These are phyloP conservation scores for Zaprionus ornatus DNA, from an alignment of 1,140 invertebrate species.

Conservation along the genomic window DNA sequence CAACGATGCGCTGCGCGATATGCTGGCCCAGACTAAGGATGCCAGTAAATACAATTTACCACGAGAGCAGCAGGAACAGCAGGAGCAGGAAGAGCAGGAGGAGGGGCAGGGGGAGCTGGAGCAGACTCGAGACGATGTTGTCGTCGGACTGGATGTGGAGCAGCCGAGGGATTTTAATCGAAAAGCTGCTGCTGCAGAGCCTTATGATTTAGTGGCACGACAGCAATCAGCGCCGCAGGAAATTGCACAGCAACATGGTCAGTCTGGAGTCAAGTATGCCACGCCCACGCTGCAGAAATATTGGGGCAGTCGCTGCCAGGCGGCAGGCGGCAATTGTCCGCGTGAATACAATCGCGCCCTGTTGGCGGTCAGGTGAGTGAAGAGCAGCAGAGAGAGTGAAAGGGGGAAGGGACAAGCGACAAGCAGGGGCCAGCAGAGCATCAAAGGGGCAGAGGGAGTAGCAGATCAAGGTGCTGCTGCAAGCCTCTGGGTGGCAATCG, in stretches of 20 bases:
- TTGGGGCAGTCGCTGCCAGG: constrained; percentile 61
- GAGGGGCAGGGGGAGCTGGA: background rate
- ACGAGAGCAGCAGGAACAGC: constrained; percentile 20
- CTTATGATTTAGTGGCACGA: constrained; percentile 70
- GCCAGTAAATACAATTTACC: constrained; percentile 35
- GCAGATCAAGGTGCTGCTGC: no score
- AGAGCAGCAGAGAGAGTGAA: background rate
- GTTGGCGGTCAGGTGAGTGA: constrained; percentile 68
- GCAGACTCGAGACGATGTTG: background rate
- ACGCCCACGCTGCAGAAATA: constrained; percentile 62
- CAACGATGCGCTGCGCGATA: constrained; percentile 56
- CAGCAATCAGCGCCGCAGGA: constrained; percentile 74
- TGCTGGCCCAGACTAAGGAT: constrained; percentile 43
- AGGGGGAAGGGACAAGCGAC: background rate
- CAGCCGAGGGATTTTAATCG: constrained; percentile 72
- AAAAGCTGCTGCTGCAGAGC: constrained; percentile 48
- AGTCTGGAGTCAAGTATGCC: constrained; percentile 38
- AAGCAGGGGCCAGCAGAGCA: no score
- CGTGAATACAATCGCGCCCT: constrained; percentile 73
- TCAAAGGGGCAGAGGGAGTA: background rate
- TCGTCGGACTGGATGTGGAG: constrained; percentile 26
- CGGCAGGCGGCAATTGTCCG: constrained; percentile 54
- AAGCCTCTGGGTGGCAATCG: constrained; percentile 51
- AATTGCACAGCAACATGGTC: constrained; percentile 51
- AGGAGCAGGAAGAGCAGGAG: background rate